Evolutionary conservation across 2,888 invertebrate species (phyloP).

Genomic region (Xestia c-nigrum): DNA sequence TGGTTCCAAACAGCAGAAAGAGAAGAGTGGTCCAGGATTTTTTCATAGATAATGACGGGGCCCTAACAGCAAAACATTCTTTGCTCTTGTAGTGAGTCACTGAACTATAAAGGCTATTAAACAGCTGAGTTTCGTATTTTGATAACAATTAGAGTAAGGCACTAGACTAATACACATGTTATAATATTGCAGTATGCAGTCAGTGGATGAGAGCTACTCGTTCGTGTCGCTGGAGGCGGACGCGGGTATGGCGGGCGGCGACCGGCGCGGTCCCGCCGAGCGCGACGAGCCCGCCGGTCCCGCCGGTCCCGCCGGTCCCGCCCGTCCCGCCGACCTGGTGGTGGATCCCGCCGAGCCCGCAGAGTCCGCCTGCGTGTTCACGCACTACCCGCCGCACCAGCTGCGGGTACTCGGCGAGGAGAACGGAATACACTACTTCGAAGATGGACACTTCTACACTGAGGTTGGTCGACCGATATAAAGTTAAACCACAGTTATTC

Average conservation of each 20-base stretch:
- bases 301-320: constrained; percentile 31
- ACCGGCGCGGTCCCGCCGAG: constrained; percentile 70
- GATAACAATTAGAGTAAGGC: background rate
- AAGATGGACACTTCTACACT: constrained; percentile 98
- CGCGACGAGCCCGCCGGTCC: constrained; percentile 60
- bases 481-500: background rate
- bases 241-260: constrained; percentile 78
- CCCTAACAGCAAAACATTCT: background rate
- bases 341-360: constrained; percentile 60
- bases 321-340: constrained; percentile 71
- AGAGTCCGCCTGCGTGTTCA: constrained; percentile 71
- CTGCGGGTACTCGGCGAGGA: constrained; percentile 94
- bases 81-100: background rate
- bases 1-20: background rate
- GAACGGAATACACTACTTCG: constrained; percentile 97
- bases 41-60: background rate
- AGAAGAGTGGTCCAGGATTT: background rate
- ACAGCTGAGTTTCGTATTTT: background rate
- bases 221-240: constrained; percentile 86
- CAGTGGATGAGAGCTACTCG: constrained; percentile 89
- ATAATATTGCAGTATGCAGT: constrained; percentile 79
- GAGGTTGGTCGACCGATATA: constrained; percentile 90
- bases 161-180: background rate
- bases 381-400: constrained; percentile 91
- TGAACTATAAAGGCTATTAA: background rate